Evolutionary conservation across 2,797 vertebrate species (phyloP), one percentile per base, ranked within the genome.

Genomic region (Microhierax caerulescens): DNA sequence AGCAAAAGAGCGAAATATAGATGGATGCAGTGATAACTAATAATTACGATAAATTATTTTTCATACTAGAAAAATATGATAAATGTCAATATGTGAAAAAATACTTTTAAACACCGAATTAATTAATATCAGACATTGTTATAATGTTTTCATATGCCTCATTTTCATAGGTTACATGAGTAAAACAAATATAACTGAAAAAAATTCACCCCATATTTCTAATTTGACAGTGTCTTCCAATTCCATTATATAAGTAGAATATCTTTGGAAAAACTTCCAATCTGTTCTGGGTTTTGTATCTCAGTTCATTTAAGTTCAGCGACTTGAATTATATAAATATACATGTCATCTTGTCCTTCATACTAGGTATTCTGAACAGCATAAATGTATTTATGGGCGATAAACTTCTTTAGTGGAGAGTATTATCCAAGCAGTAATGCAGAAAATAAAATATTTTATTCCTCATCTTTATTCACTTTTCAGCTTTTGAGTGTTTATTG

Each of bases 301-400:
- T 34, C 13, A 47, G 18, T 88, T 61, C 8, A 68, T 79, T 65
- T 37, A 34, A 53, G 11, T 81, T 95, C 87, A 91, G 32, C 91
- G 96, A 89, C 79, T 95, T 96, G 77, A 88, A 85, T 88, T 75
- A 67, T 81, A 84, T 81, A 87, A 93, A 96, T 90, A 86, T 67
- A 74, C 34, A 72, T 86, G 68, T 68, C 43, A 75, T 93, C 69
- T 92, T 91, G 81, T 88, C 81, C 94, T 97, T 97, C 74, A 82
- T 73, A 79, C 74, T 56, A 50, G 77, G 41, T 65, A 11, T 82
- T 54, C 75, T 96, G 72, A 96, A 84, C 51, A 84, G 37, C 70
- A 78, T 53, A 61, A 75, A 65, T 67, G 28, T 95, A 95, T 95
- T 95, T 94, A 82, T 88, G 61, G 73, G 4, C 88, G 63, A 91